phyloP scores from a whole-genome alignment of 2,888 invertebrate genomes.

The Andrena fulva region DNA sequence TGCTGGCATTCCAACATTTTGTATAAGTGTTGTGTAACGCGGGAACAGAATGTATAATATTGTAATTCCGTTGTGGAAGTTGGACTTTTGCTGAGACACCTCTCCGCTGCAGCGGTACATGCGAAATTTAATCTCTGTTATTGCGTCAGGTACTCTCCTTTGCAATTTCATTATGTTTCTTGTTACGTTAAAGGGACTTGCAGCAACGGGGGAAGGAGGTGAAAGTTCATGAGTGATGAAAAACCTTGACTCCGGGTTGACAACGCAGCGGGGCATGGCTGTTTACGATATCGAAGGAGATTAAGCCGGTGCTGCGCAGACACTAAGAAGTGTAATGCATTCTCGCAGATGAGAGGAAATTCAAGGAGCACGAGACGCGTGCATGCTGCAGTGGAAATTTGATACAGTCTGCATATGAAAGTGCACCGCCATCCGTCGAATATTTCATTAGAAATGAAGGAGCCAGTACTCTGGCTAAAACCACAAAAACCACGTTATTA shows the following conservation, averaged over 20 bases:
- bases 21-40: too few species aligned
- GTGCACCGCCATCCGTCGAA: background rate
- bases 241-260: conserved; percentile 25
- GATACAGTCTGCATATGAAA: background rate
- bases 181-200: background rate
- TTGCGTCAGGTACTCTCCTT: conserved; percentile 8
- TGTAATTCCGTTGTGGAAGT: too few species aligned
- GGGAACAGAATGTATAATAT: background rate
- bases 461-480: background rate
- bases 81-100: too few species aligned
- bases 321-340: conserved; percentile 8
- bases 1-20: too few species aligned
- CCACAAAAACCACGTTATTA: too few species aligned
- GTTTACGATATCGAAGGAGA: conserved; percentile 44
- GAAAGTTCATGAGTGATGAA: conserved; percentile 37
- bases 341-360: conserved; percentile 12
- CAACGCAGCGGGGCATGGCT: background rate
- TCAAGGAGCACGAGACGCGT: conserved; percentile 9
- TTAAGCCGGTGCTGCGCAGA: conserved; percentile 26
- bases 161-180: conserved; percentile 31
- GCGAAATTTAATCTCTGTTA: conserved; percentile 39
- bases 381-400: conserved; percentile 17
- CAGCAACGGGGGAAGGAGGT: background rate
- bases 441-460: conserved; percentile 2
- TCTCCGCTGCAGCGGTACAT: too few species aligned